phyloP scores from a whole-genome alignment of 2,113 vertebrate genomes.

The Cyprinodon tularosa region DNA sequence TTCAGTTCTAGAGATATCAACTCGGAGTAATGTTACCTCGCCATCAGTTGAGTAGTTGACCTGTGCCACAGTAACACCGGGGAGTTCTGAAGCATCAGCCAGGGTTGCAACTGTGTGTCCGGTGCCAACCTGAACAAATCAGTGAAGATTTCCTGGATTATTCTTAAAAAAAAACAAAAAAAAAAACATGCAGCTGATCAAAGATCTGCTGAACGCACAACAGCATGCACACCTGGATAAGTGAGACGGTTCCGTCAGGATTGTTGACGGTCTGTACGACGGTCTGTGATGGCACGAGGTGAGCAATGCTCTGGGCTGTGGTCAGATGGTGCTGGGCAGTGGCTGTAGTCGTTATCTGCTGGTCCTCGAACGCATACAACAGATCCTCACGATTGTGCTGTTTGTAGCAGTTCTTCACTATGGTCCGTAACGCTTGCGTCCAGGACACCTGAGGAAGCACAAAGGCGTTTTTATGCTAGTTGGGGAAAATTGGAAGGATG shows the following conservation, averaged over 20 bases:
- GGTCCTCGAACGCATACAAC: conserved; percentile 96
- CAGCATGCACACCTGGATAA: conserved; percentile 87
- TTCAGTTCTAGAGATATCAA: not conserved
- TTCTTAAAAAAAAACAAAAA: not conserved
- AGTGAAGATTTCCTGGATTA: fast-evolving
- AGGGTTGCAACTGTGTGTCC: conserved; percentile 96
- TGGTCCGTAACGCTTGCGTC: conserved; percentile 95
- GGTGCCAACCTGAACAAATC: conserved; percentile 86
- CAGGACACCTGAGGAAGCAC: conserved; percentile 87
- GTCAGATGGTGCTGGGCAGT: conserved; percentile 82
- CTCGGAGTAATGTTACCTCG: conserved; percentile 83
- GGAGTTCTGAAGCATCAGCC: conserved; percentile 95
- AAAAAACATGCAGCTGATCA: no score
- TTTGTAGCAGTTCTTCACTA: conserved; percentile 99
- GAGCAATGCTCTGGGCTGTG: conserved; percentile 90
- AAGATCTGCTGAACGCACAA: no score
- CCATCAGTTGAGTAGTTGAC: conserved; percentile 97
- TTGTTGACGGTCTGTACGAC: conserved; percentile 99
- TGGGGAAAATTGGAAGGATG: not conserved
- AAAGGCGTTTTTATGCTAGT: not conserved
- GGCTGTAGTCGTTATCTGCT: conserved; percentile 76
- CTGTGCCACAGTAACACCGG: conserved; percentile 95
- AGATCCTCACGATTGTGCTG: conserved; percentile 97
- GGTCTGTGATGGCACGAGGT: conserved; percentile 95
- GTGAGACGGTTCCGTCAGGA: conserved; percentile 96